phyloP scores from a whole-genome alignment of 2,797 vertebrate genomes.

The Garrulus glandarius region DNA sequence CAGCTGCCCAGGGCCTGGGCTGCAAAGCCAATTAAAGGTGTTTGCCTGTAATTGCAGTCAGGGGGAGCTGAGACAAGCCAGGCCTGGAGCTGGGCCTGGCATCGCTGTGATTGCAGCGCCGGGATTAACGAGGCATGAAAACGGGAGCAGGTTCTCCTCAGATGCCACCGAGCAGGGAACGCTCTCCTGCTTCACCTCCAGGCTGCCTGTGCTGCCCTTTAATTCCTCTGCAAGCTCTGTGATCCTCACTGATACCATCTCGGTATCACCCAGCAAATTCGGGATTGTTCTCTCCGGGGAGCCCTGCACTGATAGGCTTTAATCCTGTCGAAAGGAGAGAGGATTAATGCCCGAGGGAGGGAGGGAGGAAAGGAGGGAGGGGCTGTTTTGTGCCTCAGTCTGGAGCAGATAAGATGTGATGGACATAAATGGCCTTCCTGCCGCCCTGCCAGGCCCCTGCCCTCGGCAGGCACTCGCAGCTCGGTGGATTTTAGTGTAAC shows the following conservation, averaged over 20 bases:
- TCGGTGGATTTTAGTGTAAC: neutral
- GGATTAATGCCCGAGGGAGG: neutral
- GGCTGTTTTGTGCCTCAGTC: neutral
- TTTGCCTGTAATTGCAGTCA: neutral
- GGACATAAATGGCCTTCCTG: neutral
- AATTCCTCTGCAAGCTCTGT: neutral
- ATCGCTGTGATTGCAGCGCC: neutral
- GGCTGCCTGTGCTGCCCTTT: neutral
- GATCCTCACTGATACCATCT: neutral
- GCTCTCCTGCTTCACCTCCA: neutral
- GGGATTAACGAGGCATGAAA: neutral
- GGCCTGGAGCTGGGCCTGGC: neutral
- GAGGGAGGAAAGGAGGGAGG: neutral
- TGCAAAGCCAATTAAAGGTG: neutral
- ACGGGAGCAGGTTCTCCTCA: neutral
- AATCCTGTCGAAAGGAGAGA: constrained; percentile 7
- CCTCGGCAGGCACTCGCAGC: neutral
- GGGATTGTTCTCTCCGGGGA: neutral
- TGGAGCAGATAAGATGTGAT: neutral
- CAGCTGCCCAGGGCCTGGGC: neutral
- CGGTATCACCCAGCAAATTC: neutral
- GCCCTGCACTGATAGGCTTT: neutral
- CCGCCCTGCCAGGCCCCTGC: neutral
- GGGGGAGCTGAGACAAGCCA: neutral
- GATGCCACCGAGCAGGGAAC: neutral